phyloP scores from a whole-genome alignment of 2,113 vertebrate species.

The Ellobius talpinus region DNA sequence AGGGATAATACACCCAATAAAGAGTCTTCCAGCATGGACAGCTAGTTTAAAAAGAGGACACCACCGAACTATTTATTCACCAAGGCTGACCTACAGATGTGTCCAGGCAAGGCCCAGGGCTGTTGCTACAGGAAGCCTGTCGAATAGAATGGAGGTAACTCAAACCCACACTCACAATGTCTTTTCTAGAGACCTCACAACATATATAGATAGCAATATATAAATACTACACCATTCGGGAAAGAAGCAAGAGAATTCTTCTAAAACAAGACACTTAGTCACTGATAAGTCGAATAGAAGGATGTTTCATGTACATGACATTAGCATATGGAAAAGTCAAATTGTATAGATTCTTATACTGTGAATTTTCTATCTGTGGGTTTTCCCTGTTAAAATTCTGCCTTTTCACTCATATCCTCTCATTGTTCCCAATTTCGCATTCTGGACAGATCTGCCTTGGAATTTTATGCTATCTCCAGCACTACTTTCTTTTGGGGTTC shows the following conservation, averaged over 20 bases:
- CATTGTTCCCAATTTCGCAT: not conserved
- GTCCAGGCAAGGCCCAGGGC: not conserved
- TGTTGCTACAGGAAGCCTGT: not conserved
- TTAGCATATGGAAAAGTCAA: conserved; percentile 39
- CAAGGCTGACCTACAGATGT: not conserved
- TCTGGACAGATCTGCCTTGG: not conserved
- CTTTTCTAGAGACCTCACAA: not conserved
- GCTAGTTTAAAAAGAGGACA: not conserved
- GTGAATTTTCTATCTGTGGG: not conserved
- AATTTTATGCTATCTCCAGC: not conserved
- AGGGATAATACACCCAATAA: not conserved
- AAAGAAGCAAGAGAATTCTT: not conserved
- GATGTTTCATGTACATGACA: not conserved
- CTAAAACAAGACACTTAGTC: not conserved
- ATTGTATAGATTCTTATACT: not conserved
- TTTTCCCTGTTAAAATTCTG: not conserved
- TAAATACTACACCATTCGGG: not conserved
- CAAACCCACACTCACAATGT: not conserved
- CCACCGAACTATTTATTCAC: not conserved
- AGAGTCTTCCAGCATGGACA: not conserved
- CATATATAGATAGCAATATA: not conserved
- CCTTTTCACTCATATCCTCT: not conserved
- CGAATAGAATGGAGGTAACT: not conserved
- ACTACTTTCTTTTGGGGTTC: not conserved
- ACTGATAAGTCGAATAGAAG: not conserved